phyloP scores from a whole-genome alignment of 2,888 invertebrate species.

The Netelia melanura region DNA sequence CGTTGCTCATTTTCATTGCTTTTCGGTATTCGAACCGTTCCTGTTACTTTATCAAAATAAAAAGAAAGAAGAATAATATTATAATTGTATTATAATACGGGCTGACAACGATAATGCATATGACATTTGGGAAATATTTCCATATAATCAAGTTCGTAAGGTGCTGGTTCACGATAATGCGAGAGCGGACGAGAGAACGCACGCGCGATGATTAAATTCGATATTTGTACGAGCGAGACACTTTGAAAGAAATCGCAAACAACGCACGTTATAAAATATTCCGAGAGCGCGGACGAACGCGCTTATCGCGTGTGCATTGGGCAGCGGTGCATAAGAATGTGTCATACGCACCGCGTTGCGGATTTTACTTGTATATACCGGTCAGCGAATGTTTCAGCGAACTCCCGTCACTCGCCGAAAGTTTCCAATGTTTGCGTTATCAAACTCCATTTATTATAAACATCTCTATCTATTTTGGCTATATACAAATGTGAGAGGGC shows the following conservation, averaged over 20 bases:
- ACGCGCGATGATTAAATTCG: not conserved
- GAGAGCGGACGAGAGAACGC: too few relatives aligned
- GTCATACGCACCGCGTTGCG: not conserved
- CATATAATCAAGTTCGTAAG: too few relatives aligned
- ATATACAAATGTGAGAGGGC: conserved; percentile 4
- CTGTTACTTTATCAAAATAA: too few relatives aligned
- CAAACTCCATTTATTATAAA: not conserved
- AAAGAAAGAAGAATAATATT: too few relatives aligned
- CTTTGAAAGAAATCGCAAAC: not conserved
- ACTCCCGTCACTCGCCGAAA: not conserved
- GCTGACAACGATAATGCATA: too few relatives aligned
- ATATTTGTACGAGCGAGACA: not conserved
- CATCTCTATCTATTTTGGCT: conserved; percentile 5
- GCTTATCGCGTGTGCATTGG: not conserved
- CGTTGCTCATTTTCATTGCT: not conserved
- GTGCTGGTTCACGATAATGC: too few relatives aligned
- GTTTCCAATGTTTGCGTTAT: not conserved
- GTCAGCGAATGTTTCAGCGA: not conserved
- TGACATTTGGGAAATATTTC: too few relatives aligned
- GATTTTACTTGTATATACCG: not conserved
- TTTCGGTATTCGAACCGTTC: too few relatives aligned
- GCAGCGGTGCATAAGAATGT: not conserved
- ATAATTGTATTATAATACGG: too few relatives aligned
- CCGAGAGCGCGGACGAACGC: not conserved
- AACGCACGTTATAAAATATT: conserved; percentile 30